phyloP scores from a whole-genome alignment of 2,888 invertebrate species.

The Argyra leucocephala region DNA sequence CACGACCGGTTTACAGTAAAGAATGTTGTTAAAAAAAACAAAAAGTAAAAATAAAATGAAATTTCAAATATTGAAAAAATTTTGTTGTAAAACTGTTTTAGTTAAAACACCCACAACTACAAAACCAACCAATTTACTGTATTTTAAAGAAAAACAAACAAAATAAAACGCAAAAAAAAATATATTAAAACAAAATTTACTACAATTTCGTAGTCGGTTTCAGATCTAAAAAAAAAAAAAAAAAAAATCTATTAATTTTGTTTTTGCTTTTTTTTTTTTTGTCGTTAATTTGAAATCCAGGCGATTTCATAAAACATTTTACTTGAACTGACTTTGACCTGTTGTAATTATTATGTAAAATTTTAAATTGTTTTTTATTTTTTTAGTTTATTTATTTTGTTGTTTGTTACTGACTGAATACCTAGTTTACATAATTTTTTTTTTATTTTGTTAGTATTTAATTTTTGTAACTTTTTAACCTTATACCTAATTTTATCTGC shows the following conservation, averaged over 20 bases:
- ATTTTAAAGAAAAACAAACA: too few species aligned
- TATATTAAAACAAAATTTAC: too few species aligned
- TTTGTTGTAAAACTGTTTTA: neutral
- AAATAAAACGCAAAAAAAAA: too few species aligned
- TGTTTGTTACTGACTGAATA: neutral
- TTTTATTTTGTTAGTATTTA: neutral
- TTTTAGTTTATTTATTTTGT: neutral
- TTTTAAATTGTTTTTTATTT: neutral
- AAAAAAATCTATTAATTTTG: too few species aligned
- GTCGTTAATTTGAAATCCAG: neutral
- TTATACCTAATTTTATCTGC: neutral
- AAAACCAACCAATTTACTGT: neutral
- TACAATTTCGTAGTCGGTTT: too few species aligned
- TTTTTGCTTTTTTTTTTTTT: neutral
- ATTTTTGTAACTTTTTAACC: neutral
- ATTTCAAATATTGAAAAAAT: neutral
- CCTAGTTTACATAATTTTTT: neutral
- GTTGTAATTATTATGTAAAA: constrained; percentile 1
- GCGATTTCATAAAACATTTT: neutral
- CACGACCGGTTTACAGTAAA: neutral
- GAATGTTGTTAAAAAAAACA: neutral
- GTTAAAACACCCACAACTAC: neutral
- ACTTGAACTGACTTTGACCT: neutral
- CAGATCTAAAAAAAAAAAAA: too few species aligned
- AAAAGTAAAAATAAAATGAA: neutral